Percentiles rank a stretch among this genome's conserved stretches.
Conservation (phyloP, 2,888 invertebrate species). For the Rhopalosiphum nymphaeae region DNA sequence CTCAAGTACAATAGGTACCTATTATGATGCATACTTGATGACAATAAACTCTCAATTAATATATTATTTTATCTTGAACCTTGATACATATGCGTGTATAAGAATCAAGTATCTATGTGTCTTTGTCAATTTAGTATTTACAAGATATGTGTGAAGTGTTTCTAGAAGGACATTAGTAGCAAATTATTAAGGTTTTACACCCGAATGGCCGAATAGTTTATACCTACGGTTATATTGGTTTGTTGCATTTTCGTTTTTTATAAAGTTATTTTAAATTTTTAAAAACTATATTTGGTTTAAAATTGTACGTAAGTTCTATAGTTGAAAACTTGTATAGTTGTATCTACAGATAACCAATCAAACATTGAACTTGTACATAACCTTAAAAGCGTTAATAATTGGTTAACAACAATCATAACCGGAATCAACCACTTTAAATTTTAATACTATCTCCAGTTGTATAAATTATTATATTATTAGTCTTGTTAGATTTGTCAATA, state of each 20-base stretch:
- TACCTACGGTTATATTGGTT: neutral
- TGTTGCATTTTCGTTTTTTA: neutral
- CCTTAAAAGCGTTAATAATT: neutral
- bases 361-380: neutral
- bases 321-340: neutral
- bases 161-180: neutral
- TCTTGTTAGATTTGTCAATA: neutral
- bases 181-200: neutral
- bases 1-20: neutral
- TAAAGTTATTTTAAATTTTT: neutral
- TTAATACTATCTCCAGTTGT: neutral
- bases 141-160: neutral
- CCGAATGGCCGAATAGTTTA: neutral
- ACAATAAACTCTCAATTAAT: neutral
- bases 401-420: neutral
- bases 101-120: neutral
- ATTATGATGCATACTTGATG: neutral
- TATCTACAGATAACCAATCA: neutral
- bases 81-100: neutral
- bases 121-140: neutral
- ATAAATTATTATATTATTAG: neutral
- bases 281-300: neutral
- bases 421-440: conserved; percentile 14
- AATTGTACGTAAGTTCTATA: neutral
- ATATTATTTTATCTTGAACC: neutral